Evolutionary conservation across 2,113 vertebrate genomes (phyloP).

Genomic region (Halcyon senegalensis): DNA sequence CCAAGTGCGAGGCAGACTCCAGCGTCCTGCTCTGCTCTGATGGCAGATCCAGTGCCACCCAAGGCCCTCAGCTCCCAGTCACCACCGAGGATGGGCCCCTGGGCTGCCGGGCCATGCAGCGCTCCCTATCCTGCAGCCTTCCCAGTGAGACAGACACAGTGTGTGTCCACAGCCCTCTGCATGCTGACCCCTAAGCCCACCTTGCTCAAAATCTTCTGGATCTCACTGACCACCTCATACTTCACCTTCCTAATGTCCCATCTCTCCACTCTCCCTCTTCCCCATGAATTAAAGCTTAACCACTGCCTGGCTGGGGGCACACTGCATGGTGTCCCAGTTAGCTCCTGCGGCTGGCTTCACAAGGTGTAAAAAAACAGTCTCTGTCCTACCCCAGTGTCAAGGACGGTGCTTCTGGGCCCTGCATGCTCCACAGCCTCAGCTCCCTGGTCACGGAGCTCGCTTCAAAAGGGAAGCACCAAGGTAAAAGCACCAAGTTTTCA

Average conservation of each 20-base stretch:
- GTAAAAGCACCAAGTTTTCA: neutral
- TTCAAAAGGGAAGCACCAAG: neutral
- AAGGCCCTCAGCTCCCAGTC: slow-evolving; percentile 2
- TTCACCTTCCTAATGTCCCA: slow-evolving; percentile 16
- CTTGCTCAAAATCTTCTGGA: neutral
- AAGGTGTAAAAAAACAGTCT: neutral
- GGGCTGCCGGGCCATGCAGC: slow-evolving; percentile 51
- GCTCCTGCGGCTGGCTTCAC: neutral
- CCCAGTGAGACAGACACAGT: neutral
- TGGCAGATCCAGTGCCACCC: slow-evolving; percentile 51
- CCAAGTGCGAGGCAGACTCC: slow-evolving; percentile 96
- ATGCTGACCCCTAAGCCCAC: slow-evolving; percentile 40
- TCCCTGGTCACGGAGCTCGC: neutral
- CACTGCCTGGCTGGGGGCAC: neutral
- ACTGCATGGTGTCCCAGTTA: neutral
- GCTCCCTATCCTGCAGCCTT: slow-evolving; percentile 57
- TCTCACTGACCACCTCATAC: slow-evolving; percentile 34
- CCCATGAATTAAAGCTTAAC: neutral
- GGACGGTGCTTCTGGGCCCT: neutral
- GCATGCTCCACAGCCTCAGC: neutral
- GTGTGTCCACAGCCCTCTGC: slow-evolving; percentile 57
- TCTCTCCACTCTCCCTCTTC: neutral
- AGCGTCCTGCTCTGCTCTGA: slow-evolving; percentile 89
- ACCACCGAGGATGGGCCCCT: slow-evolving; percentile 15
- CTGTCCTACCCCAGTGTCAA: neutral